These are phyloP conservation scores for Oasisia sp. DNA, from an alignment of 2,888 invertebrate genomes.

Conservation along the genomic window DNA sequence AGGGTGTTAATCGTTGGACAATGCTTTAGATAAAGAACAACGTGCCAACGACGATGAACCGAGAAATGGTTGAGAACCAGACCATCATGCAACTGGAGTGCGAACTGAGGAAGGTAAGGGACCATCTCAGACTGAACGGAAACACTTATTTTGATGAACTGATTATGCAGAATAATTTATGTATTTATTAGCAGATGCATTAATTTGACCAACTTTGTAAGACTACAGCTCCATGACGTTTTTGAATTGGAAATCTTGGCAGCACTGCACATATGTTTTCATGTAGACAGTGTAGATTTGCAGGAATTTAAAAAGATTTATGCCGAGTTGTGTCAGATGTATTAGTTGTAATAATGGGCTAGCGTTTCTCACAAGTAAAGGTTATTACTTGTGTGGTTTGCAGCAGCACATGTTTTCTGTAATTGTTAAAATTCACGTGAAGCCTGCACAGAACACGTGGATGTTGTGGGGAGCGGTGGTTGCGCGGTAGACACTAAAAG, in stretches of 20 bases:
- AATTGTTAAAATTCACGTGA: background rate
- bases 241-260: background rate
- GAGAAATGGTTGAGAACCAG: slow-evolving; percentile 58
- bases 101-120: slow-evolving; percentile 57
- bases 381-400: too few relatives aligned
- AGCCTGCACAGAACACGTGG: background rate
- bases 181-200: background rate
- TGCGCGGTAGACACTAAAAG: too few relatives aligned
- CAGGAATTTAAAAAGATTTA: too few relatives aligned
- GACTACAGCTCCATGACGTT: background rate
- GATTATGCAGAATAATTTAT: background rate
- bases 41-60: slow-evolving; percentile 54
- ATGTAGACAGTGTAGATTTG: background rate
- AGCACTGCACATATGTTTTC: background rate
- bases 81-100: slow-evolving; percentile 55
- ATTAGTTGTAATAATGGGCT: too few relatives aligned
- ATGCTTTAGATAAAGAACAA: slow-evolving; percentile 56
- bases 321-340: too few relatives aligned
- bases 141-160: background rate
- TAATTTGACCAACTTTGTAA: background rate
- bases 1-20: background rate
- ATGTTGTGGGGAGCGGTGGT: too few relatives aligned
- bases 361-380: too few relatives aligned
- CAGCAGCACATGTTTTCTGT: background rate
- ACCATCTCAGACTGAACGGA: background rate